Evolutionary conservation across 2,113 vertebrate species (phyloP).

Genomic region (Epinephelus lanceolatus): DNA sequence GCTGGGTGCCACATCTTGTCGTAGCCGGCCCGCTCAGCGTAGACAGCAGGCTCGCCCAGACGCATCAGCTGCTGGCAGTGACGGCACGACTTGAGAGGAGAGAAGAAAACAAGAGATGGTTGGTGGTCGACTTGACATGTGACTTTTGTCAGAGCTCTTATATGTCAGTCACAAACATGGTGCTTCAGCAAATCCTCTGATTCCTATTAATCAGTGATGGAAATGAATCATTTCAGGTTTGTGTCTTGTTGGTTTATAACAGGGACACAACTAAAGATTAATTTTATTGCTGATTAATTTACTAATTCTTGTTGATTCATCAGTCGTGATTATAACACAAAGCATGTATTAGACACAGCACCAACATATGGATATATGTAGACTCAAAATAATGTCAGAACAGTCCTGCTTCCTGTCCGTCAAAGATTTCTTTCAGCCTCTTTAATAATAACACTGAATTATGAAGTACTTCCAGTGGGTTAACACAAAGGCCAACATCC

Average conservation of each 20-base stretch:
- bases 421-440: neutral
- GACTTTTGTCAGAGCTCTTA: no score
- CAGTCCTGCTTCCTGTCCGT: slow-evolving; percentile 3
- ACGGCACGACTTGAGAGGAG: slow-evolving; percentile 86
- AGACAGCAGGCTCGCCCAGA: slow-evolving; percentile 94
- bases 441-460: neutral
- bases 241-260: no score
- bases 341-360: neutral
- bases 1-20: slow-evolving; percentile 96
- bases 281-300: no score
- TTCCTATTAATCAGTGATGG: no score
- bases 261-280: no score
- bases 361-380: neutral
- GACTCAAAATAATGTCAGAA: neutral
- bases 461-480: slow-evolving; percentile 3
- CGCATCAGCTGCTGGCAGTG: slow-evolving; percentile 91
- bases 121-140: neutral
- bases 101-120: neutral
- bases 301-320: no score
- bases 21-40: slow-evolving; percentile 94
- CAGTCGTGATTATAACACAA: neutral
- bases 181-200: neutral
- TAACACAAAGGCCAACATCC: slow-evolving; percentile 31
- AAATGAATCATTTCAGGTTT: neutral
- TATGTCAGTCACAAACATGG: no score